Evolutionary conservation across 2,888 invertebrate genomes (phyloP).

Genomic region (Leptopilina myrica): DNA sequence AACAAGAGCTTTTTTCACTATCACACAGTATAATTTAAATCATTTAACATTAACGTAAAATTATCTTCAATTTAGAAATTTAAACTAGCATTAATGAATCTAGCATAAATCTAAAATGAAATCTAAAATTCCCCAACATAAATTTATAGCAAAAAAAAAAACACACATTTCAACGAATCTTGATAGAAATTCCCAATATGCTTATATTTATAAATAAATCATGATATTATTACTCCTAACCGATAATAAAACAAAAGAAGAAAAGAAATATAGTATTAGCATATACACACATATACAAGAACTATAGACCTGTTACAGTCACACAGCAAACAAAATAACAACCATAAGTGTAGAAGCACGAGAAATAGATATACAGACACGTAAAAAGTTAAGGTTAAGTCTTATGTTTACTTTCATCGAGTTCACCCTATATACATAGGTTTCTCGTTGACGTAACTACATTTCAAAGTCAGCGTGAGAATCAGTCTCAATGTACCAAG

Average conservation of each 20-base stretch:
- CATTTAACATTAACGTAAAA: not conserved
- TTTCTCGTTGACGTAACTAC: slow-evolving; percentile 38
- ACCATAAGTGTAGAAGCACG: not conserved
- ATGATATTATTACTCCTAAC: not conserved
- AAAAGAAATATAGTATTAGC: not conserved
- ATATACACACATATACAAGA: not conserved
- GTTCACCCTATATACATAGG: slow-evolving; percentile 38
- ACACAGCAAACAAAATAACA: not conserved
- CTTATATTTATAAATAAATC: not conserved
- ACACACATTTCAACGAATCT: too few species aligned
- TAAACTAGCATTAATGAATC: not conserved
- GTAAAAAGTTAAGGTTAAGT: slow-evolving; percentile 22
- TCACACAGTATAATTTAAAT: not conserved
- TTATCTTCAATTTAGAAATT: not conserved
- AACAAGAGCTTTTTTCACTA: too few species aligned
- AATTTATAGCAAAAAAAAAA: not conserved
- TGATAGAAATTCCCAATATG: not conserved
- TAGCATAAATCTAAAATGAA: not conserved
- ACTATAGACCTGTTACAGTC: not conserved
- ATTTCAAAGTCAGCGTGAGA: slow-evolving; percentile 40
- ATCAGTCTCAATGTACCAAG: slow-evolving; percentile 39
- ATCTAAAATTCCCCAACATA: slow-evolving; percentile 1
- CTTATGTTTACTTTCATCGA: slow-evolving; percentile 30
- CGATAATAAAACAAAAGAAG: not conserved
- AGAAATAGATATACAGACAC: slow-evolving; percentile 6